Base-by-base conservation (phyloP, 2,113 vertebrate genomes). In the Benitochromis conjunctus region DNA sequence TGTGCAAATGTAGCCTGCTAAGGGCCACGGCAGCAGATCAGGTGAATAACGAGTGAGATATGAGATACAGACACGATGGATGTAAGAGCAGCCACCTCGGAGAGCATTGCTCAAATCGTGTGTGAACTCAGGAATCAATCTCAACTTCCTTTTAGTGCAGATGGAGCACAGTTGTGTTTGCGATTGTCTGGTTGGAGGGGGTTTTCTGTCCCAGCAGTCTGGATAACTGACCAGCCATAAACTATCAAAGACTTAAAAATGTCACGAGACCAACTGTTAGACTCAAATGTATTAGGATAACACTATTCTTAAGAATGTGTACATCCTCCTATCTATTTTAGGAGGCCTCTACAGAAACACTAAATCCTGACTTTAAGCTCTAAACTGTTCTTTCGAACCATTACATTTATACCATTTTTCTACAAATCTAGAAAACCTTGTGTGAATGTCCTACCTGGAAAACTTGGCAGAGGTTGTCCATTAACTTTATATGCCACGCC, bases 401-500 rank as follows among this genome's bases (percentile, higher is more conserved):
- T 79, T 79, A 2, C 29, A 46, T 46, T 46, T 46, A 19, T 29
- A 54, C 6, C 16, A 31, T 66, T 24, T 83, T 64, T 54, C 83
- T 57, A 19, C 36, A 58, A 24, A 46, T 31, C 5, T 29, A 19
- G 43, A n/a, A 16, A 84, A 46, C 9, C 26, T 74, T 5, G 9
- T 19, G 54, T 8, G 29, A 81, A 36, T 24, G 7, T 76, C 93
- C 53, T 80, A 97, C 97, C 96, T 13, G 97, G 97, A 85, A 97
- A 97, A 91, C 96, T 97, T 26, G 96, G 94, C 4, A 97, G 93
- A 56, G 89, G 77, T 34, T 97, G 8, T 38, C 90, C 96, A 6
- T 97, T 95, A 16, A 97, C 92, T 2, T 83, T 94, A 80, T 97
- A 97, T 12, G 94, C 94, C 74, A 97, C 94, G 1, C 96, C 96